Evolutionary conservation across 2,888 invertebrate species (phyloP).

Genomic region (Limnephilus rhombicus): DNA sequence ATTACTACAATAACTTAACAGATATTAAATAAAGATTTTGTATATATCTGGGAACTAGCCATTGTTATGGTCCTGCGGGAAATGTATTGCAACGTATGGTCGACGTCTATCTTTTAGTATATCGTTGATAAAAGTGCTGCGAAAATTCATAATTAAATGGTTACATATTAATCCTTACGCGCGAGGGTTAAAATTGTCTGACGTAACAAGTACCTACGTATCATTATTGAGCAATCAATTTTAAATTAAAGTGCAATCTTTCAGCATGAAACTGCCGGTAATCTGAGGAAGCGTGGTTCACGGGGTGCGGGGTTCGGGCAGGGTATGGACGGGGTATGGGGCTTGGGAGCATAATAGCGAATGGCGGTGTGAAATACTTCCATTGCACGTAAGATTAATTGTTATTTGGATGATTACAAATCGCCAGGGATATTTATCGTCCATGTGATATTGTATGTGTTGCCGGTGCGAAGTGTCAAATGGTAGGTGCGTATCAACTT

Average conservation of each 20-base stretch:
- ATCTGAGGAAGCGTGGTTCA: not conserved
- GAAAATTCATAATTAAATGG: not conserved
- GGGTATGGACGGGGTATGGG: not conserved
- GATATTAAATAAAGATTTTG: too few relatives aligned
- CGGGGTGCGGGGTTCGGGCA: not conserved
- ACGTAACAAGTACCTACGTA: not conserved
- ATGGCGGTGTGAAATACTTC: slow-evolving; percentile 20
- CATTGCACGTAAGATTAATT: slow-evolving; percentile 9
- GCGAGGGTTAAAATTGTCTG: not conserved
- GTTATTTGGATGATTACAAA: slow-evolving; percentile 25
- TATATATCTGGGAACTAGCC: too few relatives aligned
- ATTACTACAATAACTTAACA: too few relatives aligned
- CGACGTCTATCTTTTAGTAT: not conserved
- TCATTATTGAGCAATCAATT: slow-evolving; percentile 1
- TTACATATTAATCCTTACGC: not conserved
- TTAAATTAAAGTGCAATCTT: not conserved
- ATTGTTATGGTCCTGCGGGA: too few relatives aligned
- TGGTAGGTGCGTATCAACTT: slow-evolving; percentile 31
- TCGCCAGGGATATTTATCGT: not conserved
- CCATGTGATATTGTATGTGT: slow-evolving; percentile 7
- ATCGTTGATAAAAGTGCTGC: not conserved
- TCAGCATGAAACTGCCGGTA: not conserved
- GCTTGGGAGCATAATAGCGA: not conserved
- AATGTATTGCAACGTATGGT: not conserved
- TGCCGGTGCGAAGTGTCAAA: not conserved